phyloP scores from a whole-genome alignment of 2,888 invertebrate species.

The Piscicola geometra region DNA sequence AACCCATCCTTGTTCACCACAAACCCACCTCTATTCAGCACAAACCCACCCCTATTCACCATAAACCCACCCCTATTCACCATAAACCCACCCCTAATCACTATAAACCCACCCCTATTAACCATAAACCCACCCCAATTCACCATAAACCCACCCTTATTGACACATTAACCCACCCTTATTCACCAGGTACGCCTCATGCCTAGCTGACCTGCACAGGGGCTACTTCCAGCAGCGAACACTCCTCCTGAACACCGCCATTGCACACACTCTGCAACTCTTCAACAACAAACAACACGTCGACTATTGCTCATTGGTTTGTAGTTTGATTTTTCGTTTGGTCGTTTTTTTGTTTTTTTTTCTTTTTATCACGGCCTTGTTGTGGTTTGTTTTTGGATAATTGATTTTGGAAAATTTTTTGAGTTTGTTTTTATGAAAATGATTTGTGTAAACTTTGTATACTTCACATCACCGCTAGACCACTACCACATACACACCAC shows the following conservation, averaged over 20 bases:
- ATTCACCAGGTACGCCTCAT: neutral
- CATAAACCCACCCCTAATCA: too few species aligned
- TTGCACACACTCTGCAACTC: neutral
- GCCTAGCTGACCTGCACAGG: neutral
- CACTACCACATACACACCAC: too few species aligned
- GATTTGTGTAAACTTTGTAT: neutral
- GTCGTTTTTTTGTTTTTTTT: too few species aligned
- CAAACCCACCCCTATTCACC: too few species aligned
- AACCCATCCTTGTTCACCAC: too few species aligned
- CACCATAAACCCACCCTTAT: neutral
- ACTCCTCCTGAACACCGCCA: neutral
- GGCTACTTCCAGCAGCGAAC: conserved; percentile 4
- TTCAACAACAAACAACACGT: neutral
- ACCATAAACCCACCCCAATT: too few species aligned
- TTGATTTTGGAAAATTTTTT: neutral
- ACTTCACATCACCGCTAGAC: neutral
- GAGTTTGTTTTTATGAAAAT: neutral
- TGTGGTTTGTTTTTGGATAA: neutral
- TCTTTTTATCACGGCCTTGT: too few species aligned
- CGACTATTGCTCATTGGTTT: conserved; percentile 3
- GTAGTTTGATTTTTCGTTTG: neutral
- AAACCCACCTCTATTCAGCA: too few species aligned
- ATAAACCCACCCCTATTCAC: too few species aligned
- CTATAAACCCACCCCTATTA: too few species aligned
- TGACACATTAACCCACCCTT: too few species aligned